Base-by-base conservation (phyloP, 2,797 vertebrate genomes). In the Cryptoprocta ferox region DNA sequence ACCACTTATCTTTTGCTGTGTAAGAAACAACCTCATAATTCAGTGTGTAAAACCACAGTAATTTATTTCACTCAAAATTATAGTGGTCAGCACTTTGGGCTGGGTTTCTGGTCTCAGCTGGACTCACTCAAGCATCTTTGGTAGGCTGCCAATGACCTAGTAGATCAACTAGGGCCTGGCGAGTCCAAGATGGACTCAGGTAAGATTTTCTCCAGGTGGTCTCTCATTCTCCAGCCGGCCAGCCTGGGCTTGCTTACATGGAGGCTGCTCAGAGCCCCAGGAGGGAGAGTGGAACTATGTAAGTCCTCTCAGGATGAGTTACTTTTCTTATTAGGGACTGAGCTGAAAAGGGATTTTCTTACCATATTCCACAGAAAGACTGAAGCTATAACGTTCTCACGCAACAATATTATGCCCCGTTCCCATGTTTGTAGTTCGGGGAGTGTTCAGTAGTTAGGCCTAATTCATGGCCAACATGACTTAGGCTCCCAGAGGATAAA, bases 41-140 rank as follows among this genome's bases (percentile, higher is more conserved):
- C 79, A 24, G 28, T 56, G n/a, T 66, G 73, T 94, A 91, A 97
- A 97, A 71, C 26, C 30, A 39, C 37, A 86, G 9, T 61, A 42
- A 95, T 91, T 91, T 86, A 86, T 66, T 95, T 90, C 83, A 59
- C 39, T 97, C 73, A 81, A 42, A 48, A 68, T 90, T 82, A 88
- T 16, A 56, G 37, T 32, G 78, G 48, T 90, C 76, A 56, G 65
- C 18, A 35, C 42, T 70, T 82, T 56, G 87, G 65, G 50, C 59
- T 28, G 59, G 61, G 68, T 63, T 88, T 85, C 75, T 48, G 14
- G 68, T 79, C 82, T 93, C 63, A 56, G 68, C 53, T 30, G 65
- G 76, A 86, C 63, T 83, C 45, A 11, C 56, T 85, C 32, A 21
- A 6, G 28, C 28, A 30, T 45, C 78, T 94, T 80, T 59, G 26